phyloP scores from a whole-genome alignment of 2,113 vertebrate species.

The Hassar affinis region DNA sequence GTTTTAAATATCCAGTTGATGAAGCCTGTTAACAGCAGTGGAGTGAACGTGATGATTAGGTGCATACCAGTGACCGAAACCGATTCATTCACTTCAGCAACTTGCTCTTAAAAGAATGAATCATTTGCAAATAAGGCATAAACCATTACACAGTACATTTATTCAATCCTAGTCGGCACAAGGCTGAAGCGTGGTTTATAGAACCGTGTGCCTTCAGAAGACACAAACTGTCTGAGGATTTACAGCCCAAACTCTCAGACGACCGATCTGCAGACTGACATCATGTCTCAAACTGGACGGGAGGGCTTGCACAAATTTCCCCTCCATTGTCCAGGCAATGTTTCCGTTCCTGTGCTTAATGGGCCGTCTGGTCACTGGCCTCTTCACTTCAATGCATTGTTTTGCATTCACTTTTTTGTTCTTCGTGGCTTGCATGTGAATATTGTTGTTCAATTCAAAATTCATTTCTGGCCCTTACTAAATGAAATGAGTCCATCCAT shows the following conservation, averaged over 20 bases:
- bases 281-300: slow-evolving; percentile 2
- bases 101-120: background rate
- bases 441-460: slow-evolving; percentile 8
- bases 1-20: background rate
- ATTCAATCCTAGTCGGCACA: too few species aligned
- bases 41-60: background rate
- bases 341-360: background rate
- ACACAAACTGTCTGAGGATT: background rate
- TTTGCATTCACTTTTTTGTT: too few species aligned
- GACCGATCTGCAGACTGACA: background rate
- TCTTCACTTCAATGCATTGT: too few species aligned
- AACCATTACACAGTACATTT: too few species aligned
- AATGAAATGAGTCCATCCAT: slow-evolving; percentile 36
- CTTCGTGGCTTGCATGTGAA: background rate
- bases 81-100: background rate
- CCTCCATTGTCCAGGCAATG: background rate
- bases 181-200: too few species aligned
- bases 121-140: background rate
- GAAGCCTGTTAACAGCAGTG: background rate
- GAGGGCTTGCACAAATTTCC: background rate
- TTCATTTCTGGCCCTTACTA: slow-evolving; percentile 14
- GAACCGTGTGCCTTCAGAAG: background rate
- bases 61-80: background rate
- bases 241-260: background rate
- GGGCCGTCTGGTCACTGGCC: background rate